Evolutionary conservation across 2,113 vertebrate genomes (phyloP), one percentile per base, ranked within the genome.

Genomic region (Caracal caracal): DNA sequence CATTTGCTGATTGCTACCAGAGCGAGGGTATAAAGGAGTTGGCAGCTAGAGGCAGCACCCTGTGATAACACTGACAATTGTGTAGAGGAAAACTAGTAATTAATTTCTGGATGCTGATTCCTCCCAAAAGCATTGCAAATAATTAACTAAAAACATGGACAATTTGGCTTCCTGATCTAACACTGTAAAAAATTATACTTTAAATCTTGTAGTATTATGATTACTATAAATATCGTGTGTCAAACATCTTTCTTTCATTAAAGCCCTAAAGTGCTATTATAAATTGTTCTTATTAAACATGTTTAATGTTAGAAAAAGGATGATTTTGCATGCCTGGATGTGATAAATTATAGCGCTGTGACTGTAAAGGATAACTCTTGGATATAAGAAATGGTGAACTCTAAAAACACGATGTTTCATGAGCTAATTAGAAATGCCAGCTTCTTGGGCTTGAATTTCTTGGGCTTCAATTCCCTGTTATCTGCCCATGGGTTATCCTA

Each of bases 211-310:
- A 96, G 47, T 96, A 82, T 96, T 97, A 94, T 91, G 95, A 97
- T 98, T 97, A 96, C 92, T 97, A 15, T 96, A 93, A 97, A 90
- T 94, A 81, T 93, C 97, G 94, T 40, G 51, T 87, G 97, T 79
- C 89, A 94, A 96, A 98, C 95, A 95, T 73, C 88, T 96, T 86
- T 83, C 89, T 95, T 97, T 97, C 95, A 90, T 94, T 93, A 96
- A 91, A 97, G 95, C 97, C 95, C 96, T 95, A 20, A 97, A 94
- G 86, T 76, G 93, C 81, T 97, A 88, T 94, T 98, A 95, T 95
- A 98, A 98, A 96, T 97, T 75, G 92, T 82, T 65, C 88, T 97
- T 97, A 98, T 98, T 98, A 98, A 98, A 97, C 90, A 78, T 61
- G 96, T 98, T 98, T 97, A 97, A 22, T 94, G 75, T 94, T 96